Evolutionary conservation across 2,888 invertebrate genomes (phyloP).

Genomic region (Metacarcinus magister): DNA sequence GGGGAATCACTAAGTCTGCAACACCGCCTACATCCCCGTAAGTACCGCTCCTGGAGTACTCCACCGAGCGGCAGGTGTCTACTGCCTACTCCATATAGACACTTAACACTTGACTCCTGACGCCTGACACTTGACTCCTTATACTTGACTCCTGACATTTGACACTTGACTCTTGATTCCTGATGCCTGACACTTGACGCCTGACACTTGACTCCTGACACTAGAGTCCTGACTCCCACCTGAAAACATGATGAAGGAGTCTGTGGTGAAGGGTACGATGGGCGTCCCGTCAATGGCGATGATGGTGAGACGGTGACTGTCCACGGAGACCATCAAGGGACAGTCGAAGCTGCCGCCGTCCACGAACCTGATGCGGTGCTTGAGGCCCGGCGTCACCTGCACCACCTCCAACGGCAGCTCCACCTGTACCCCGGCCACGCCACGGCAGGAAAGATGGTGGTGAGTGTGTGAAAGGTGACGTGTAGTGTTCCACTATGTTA

Average conservation of each 20-base stretch:
- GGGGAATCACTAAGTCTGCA: no score
- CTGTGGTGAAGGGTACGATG: conserved; percentile 85
- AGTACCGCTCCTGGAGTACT: no score
- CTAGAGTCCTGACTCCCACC: conserved; percentile 84
- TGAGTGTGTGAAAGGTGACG: neutral
- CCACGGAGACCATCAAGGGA: conserved; percentile 92
- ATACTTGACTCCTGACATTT: neutral
- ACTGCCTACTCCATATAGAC: no score
- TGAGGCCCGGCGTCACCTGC: conserved; percentile 88
- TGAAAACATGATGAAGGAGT: conserved; percentile 82
- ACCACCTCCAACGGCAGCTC: conserved; percentile 67
- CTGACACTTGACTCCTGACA: neutral
- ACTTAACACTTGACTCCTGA: no score
- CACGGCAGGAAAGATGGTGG: neutral
- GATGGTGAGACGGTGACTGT: conserved; percentile 91
- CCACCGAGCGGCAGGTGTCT: no score
- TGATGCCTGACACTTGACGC: no score
- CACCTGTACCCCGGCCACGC: neutral
- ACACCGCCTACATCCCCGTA: no score
- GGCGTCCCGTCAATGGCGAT: conserved; percentile 93
- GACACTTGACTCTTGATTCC: no score
- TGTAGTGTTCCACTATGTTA: neutral
- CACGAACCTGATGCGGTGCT: conserved; percentile 92
- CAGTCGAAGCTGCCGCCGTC: conserved; percentile 95
- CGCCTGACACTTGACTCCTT: neutral